Conservation (phyloP, 2,797 vertebrate genomes). For the Gastrophryne carolinensis region DNA sequence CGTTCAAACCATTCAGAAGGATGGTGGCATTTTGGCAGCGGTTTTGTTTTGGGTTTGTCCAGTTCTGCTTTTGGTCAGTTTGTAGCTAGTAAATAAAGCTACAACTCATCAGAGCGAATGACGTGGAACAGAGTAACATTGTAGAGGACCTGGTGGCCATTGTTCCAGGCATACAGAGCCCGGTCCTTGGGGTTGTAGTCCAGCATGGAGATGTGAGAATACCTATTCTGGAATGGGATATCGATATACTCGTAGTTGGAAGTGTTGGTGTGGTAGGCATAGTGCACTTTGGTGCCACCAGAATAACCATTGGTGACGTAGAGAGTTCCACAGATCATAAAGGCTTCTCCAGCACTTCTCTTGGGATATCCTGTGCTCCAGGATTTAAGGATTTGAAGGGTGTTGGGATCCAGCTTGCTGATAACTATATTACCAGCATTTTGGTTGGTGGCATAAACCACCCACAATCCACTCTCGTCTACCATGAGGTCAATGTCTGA, state of each 20-base stretch:
- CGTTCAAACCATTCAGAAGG: constrained; percentile 5
- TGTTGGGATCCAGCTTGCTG: constrained; percentile 91
- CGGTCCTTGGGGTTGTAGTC: constrained; percentile 97
- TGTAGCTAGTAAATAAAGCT: constrained; percentile 57
- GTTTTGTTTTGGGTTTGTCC: constrained; percentile 42
- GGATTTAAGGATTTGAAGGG: constrained; percentile 87
- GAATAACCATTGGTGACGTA: constrained; percentile 97
- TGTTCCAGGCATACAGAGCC: constrained; percentile 96
- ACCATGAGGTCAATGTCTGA: constrained; percentile 98
- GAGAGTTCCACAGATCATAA: constrained; percentile 96
- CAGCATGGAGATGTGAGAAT: constrained; percentile 97
- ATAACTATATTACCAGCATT: constrained; percentile 95
- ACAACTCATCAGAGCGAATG: constrained; percentile 91
- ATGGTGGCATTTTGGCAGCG: constrained; percentile 55
- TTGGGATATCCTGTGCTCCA: constrained; percentile 98
- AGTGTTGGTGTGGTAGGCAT: constrained; percentile 95
- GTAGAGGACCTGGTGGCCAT: constrained; percentile 95
- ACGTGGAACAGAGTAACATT: constrained; percentile 97
- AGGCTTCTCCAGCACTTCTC: constrained; percentile 91
- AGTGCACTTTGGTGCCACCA: constrained; percentile 94
- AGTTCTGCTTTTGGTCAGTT: constrained; percentile 29
- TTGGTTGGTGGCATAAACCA: constrained; percentile 95
- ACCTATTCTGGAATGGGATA: constrained; percentile 94
- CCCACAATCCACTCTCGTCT: constrained; percentile 94
- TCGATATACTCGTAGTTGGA: constrained; percentile 98